phyloP scores from a whole-genome alignment of 1,140 invertebrate species.

The Colletes latitarsis region DNA sequence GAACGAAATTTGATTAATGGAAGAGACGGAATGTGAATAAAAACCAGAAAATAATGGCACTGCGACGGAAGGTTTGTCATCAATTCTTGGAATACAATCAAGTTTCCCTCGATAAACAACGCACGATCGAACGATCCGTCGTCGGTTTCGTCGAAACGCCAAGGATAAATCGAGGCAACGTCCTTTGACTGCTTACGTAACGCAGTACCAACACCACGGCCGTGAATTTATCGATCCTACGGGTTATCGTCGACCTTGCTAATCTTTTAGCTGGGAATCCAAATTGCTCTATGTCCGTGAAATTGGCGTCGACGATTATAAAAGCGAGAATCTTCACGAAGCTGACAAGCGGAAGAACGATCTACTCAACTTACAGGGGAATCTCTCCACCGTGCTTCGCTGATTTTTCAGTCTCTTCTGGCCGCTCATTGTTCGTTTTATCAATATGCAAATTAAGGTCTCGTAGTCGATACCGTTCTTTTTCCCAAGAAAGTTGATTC shows the following conservation, averaged over 20 bases:
- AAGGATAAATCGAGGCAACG: constrained; percentile 65
- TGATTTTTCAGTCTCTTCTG: background rate
- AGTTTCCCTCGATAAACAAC: background rate
- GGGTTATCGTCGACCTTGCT: constrained; percentile 46
- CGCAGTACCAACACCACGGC: constrained; percentile 43
- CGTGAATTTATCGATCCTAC: constrained; percentile 70
- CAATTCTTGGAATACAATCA: background rate
- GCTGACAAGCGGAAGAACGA: constrained; percentile 5
- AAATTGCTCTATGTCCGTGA: constrained; percentile 12
- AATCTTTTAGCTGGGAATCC: constrained; percentile 8
- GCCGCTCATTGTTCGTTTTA: background rate
- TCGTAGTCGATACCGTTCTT: background rate
- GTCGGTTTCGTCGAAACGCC: constrained; percentile 27
- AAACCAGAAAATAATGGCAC: background rate
- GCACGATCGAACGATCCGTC: background rate
- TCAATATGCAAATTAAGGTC: background rate
- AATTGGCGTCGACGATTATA: constrained; percentile 12
- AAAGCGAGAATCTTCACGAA: background rate
- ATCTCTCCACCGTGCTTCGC: background rate
- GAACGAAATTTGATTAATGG: background rate
- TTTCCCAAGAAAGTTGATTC: background rate
- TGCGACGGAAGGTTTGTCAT: background rate
- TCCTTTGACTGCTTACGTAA: constrained; percentile 65
- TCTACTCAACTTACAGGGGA: background rate
- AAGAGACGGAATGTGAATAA: background rate